These are phyloP conservation scores for Falco concolor DNA, from an alignment of 2,797 vertebrate species.

Conservation along the genomic window DNA sequence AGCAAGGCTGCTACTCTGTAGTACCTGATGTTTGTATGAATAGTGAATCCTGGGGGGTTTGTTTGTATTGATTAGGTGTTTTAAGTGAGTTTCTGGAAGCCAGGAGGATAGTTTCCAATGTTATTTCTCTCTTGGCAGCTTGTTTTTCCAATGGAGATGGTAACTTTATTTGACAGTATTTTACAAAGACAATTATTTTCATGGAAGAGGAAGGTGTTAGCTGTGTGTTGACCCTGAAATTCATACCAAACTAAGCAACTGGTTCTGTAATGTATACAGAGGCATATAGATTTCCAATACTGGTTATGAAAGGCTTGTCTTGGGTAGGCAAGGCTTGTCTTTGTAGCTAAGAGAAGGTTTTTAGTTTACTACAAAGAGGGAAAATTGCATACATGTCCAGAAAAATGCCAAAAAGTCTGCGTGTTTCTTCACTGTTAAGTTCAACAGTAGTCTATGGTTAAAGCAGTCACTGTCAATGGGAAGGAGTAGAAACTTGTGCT, in stretches of 20 bases:
- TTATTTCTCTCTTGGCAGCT: not conserved
- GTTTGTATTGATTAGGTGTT: not conserved
- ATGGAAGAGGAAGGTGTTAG: not conserved
- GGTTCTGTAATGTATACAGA: not conserved
- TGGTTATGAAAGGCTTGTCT: not conserved
- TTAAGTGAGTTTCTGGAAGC: not conserved
- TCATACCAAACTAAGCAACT: not conserved
- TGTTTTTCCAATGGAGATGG: not conserved
- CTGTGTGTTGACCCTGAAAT: not conserved
- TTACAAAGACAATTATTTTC: not conserved
- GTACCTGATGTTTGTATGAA: not conserved
- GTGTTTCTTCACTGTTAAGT: not conserved
- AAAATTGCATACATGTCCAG: not conserved
- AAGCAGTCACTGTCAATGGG: not conserved
- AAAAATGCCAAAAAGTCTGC: not conserved
- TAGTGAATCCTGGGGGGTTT: fast-evolving
- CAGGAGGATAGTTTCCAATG: not conserved
- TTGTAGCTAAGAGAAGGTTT: not conserved
- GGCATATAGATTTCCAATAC: not conserved
- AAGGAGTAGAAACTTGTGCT: not conserved
- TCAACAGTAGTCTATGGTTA: not conserved
- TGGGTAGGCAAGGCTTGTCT: not conserved
- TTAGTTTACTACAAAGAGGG: not conserved
- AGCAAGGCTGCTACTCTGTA: not conserved
- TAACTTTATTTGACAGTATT: not conserved